A percentile compares a stretch with the other conserved stretches of the same genome.
Evolutionary conservation across 1,140 invertebrate species (phyloP).

Genomic region (Neodiprion lecontei): DNA sequence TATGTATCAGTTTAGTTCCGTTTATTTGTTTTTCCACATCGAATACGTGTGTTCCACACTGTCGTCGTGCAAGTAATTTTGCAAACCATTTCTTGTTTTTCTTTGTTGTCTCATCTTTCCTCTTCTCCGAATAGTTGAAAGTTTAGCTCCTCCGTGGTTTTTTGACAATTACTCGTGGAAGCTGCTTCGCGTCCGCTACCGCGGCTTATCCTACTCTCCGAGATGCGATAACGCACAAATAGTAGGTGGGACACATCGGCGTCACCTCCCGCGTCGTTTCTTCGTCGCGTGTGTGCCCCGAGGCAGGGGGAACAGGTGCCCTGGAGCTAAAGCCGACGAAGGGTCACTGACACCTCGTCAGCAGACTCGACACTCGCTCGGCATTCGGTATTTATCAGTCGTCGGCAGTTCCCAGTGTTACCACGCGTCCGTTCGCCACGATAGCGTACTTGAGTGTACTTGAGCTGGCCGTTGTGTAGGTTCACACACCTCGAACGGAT

Average conservation of each 20-base stretch:
- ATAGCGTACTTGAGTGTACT: not conserved
- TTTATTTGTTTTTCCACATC: too few species aligned
- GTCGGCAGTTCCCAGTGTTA: constrained; percentile 1
- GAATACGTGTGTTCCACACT: too few species aligned
- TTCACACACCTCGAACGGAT: not conserved
- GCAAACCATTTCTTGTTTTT: too few species aligned
- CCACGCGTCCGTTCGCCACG: not conserved
- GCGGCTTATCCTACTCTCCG: not conserved
- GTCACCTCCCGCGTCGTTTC: too few species aligned
- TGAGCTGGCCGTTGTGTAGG: not conserved
- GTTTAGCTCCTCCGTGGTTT: too few species aligned
- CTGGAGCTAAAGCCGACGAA: not conserved
- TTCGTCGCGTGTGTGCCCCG: not conserved
- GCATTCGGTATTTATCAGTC: constrained; percentile 2
- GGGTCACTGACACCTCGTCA: constrained; percentile 3
- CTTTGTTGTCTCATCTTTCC: too few species aligned
- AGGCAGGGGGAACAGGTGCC: not conserved
- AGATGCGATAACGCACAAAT: not conserved
- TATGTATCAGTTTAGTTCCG: too few species aligned
- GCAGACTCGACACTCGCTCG: not conserved
- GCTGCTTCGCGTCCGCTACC: not conserved
- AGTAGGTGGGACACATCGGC: not conserved
- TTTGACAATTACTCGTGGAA: too few species aligned
- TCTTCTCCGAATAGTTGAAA: too few species aligned
- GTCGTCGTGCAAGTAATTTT: too few species aligned